Evolutionary conservation across 2,888 invertebrate genomes (phyloP), one percentile per base, ranked within the genome.

Genomic region (Cryptocephalus moraei): DNA sequence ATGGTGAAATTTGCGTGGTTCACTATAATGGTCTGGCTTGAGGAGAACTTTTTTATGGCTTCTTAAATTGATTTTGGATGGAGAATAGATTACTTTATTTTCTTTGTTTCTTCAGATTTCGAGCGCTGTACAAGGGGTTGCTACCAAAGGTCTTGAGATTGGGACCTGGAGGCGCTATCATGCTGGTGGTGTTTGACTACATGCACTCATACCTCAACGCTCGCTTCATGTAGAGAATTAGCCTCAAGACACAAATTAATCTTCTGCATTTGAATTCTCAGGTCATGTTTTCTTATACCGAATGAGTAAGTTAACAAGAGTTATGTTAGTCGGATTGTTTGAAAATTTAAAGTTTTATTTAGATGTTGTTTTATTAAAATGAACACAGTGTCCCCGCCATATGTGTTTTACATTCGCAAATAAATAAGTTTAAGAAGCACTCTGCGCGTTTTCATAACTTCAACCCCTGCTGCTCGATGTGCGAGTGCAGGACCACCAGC

Each of bases 131-230:
- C 72, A 94, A 94, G 75, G 95, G 94, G 13, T 73, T 94, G 9
- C 64, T 92, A 44, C 94, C 95, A 8, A 95, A 95, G 73, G 81
- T 95, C 0, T 76, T 95, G 66, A 78, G 95, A 52, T 71, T 95
- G 47, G 95, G 94, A 22, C 95, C 95, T 1, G 93, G 93, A 41
- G 95, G 94, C 13, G 95, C 93, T 1, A 92, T 95, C 47, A 91
- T 95, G 92, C 73, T 95, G 55, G 81, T 95, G 8, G 90, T 92
- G 9, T 94, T 91, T 62, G 95, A 95, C 64, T 84, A 90, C 61
- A 82, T 86, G 49, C 89, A 90, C 66, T 75, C 81, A 45, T 88
- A 77, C 68, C 74, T 94, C 61, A 79, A 81, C 48, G 50, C 63
- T 22, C 70, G 65, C 49, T 78, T 22, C 22, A 22, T 22, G 22